Percentiles rank a stretch among this genome's conserved stretches.
phyloP scores from a whole-genome alignment of 2,113 vertebrate species.

The Canis aureus region DNA sequence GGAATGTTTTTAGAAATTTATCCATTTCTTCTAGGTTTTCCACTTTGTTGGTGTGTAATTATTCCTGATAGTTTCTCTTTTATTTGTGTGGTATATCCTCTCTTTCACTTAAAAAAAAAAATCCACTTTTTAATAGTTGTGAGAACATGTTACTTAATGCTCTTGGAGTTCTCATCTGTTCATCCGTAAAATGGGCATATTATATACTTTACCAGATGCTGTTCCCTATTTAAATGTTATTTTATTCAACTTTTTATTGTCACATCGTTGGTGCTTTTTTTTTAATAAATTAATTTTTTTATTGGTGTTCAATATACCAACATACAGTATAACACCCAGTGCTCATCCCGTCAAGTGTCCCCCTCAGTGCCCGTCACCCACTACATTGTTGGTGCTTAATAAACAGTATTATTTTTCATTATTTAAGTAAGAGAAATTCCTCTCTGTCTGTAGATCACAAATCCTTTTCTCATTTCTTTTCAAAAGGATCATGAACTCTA shows the following conservation, averaged over 20 bases:
- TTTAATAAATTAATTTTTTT: too few relatives aligned
- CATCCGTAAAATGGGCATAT: neutral
- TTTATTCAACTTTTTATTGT: neutral
- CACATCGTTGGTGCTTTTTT: neutral
- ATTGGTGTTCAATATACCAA: too few relatives aligned
- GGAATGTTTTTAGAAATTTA: constrained; percentile 27
- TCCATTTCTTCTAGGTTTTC: neutral
- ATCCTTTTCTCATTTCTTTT: constrained; percentile 23
- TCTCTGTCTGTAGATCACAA: neutral
- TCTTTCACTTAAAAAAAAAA: neutral
- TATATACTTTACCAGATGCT: neutral
- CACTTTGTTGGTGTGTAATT: neutral
- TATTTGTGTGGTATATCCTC: neutral
- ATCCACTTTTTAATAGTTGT: neutral
- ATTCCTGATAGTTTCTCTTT: neutral
- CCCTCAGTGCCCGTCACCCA: too few relatives aligned
- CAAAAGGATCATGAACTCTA: constrained; percentile 40
- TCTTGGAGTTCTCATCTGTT: neutral
- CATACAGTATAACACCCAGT: too few relatives aligned
- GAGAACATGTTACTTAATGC: neutral
- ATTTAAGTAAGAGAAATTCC: neutral
- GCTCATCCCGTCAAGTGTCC: too few relatives aligned
- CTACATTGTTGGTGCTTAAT: neutral
- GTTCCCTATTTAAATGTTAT: neutral
- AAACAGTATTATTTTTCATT: constrained; percentile 41